Evolutionary conservation across 2,888 invertebrate genomes (phyloP), one percentile per base, ranked within the genome.

Genomic region (Dusona sp.): DNA sequence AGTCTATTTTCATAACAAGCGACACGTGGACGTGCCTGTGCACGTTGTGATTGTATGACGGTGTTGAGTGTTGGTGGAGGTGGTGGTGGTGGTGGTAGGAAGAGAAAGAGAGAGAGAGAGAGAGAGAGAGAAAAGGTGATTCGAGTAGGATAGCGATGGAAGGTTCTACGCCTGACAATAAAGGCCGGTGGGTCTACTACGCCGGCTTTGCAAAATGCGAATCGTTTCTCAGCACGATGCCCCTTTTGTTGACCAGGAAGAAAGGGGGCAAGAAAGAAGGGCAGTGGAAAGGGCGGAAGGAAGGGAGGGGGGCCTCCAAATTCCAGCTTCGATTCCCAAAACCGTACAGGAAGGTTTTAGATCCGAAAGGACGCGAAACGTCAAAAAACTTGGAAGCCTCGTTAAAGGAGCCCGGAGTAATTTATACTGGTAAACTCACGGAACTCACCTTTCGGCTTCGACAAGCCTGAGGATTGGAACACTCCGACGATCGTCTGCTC

Each of bases 401-500:
- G 38, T 65, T 65, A 9, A 25, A 67, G 7, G 1, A 16, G 19
- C 25, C 3, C 13, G 22, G 13, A 7, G 29, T 11, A 61, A 13
- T 61, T 1, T n/a, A 51, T 0, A 25, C 22, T 7, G 9, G 0
- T 8, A 33, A 72, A 72, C 19, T 51, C 16, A 64, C 9, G 22
- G 42, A 19, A 90, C 92, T 92, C 89, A 95, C 95, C 95, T 97
- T 97, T 89, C 97, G 95, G 89, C 96, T 96, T 88, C 97, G 96
- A 93, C 96, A 95, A 90, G 95, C 93, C 90, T 95, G 95, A 64
- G 95, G 94, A 92, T 96, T 96, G 13, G 97, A 96, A 90, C 96
- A 96, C 94, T 98, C 98, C 11, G 97, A 97, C 65, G 96, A 96
- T 89, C 97, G 96, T 90, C 98, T 96, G 81, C 96, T 96, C 74